Conservation (phyloP, 2,888 invertebrate species). For the Agelastica alni region DNA sequence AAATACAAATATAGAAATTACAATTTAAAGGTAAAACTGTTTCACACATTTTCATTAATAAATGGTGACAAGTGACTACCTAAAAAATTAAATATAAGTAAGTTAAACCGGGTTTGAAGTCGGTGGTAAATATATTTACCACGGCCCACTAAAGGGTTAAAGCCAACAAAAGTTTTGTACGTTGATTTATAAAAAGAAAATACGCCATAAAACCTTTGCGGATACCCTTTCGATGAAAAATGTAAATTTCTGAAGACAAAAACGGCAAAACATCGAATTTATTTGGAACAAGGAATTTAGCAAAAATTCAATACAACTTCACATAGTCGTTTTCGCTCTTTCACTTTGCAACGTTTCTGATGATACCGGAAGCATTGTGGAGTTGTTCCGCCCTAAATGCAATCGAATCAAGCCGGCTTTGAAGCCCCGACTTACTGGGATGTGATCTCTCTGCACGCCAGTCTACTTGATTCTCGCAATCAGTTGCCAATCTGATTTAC, state of each 20-base stretch:
- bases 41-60: too few relatives aligned
- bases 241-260: too few relatives aligned
- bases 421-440: conserved; percentile 33
- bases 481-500: conserved; percentile 50
- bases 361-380: conserved; percentile 37
- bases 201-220: too few relatives aligned
- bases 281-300: not conserved
- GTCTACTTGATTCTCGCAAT: conserved; percentile 50
- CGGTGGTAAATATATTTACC: too few relatives aligned
- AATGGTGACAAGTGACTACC: too few relatives aligned
- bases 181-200: too few relatives aligned
- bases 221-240: too few relatives aligned
- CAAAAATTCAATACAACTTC: conserved; percentile 18
- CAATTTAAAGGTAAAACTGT: too few relatives aligned
- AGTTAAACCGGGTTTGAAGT: too few relatives aligned
- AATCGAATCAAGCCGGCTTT: conserved; percentile 36
- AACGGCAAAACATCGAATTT: too few relatives aligned
- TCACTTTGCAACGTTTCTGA: conserved; percentile 23
- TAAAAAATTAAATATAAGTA: too few relatives aligned
- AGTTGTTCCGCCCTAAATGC: conserved; percentile 37
- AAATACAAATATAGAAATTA: too few relatives aligned
- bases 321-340: conserved; percentile 19
- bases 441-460: conserved; percentile 35
- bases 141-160: conserved; percentile 31
- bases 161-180: conserved; percentile 29